Percentiles rank a stretch among this genome's conserved stretches.
Evolutionary conservation across 64 coral and sea anemone species (phyloP).

Genomic region (Cladopsammia gracilis): DNA sequence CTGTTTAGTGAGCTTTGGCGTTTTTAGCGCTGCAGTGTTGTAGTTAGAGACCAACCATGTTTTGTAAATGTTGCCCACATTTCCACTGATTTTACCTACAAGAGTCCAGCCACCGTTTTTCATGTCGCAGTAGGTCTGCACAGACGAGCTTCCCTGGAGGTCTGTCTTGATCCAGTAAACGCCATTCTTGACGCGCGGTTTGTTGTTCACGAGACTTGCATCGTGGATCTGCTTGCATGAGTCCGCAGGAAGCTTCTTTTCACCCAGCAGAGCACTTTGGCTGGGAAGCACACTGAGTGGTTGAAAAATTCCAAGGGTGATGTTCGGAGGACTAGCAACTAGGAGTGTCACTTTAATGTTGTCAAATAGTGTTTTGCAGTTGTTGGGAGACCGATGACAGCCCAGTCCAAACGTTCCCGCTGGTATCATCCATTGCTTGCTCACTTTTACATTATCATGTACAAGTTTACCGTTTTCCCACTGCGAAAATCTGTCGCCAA

Average conservation of each 20-base stretch:
- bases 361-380: constrained; percentile 73
- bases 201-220: constrained; percentile 38
- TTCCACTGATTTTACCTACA: background rate
- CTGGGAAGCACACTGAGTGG: background rate
- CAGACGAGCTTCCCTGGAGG: too few relatives aligned
- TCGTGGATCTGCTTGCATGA: constrained; percentile 91
- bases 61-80: constrained; percentile 65
- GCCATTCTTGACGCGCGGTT: constrained; percentile 63
- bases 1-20: constrained; percentile 42
- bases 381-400: constrained; percentile 50
- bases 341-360: constrained; percentile 75
- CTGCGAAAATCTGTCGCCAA: constrained; percentile 64
- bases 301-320: constrained; percentile 19
- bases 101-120: too few relatives aligned
- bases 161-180: too few relatives aligned
- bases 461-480: constrained; percentile 75
- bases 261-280: constrained; percentile 32
- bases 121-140: too few relatives aligned
- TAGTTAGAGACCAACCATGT: constrained; percentile 74
- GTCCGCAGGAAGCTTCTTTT: constrained; percentile 69
- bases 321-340: constrained; percentile 10
- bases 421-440: constrained; percentile 52
- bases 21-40: constrained; percentile 56
- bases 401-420: constrained; percentile 77
- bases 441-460: constrained; percentile 67